phyloP scores from a whole-genome alignment of 2,113 vertebrate genomes.

The Boleophthalmus pectinirostris region DNA sequence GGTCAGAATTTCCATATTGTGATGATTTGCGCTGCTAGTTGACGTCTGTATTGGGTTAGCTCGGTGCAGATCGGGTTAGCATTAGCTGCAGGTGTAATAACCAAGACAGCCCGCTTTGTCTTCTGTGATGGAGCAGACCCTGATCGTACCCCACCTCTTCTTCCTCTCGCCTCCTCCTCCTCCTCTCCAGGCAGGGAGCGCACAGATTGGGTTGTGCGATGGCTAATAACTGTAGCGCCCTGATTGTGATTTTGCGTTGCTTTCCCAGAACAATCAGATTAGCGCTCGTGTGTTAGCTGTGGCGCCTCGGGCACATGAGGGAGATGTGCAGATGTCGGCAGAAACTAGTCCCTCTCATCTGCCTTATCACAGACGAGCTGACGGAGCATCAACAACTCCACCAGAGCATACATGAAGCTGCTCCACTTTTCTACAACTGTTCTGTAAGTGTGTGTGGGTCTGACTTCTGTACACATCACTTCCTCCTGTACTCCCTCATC shows the following conservation, averaged over 20 bases:
- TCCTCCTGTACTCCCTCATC: too few species aligned
- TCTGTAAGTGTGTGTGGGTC: not conserved
- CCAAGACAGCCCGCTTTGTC: not conserved
- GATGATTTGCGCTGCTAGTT: too few species aligned
- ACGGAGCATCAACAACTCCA: constrained; percentile 66
- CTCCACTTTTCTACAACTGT: not conserved
- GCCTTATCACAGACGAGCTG: constrained; percentile 56
- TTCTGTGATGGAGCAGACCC: not conserved
- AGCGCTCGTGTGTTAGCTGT: constrained; percentile 22
- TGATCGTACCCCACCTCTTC: not conserved
- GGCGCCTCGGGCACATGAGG: constrained; percentile 21
- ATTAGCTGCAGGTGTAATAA: not conserved
- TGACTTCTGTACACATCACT: too few species aligned
- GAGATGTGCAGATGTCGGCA: constrained; percentile 66
- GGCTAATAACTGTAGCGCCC: constrained; percentile 65
- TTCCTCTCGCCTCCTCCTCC: not conserved
- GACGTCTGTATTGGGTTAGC: too few species aligned
- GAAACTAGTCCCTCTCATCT: constrained; percentile 53
- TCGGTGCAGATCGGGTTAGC: too few species aligned
- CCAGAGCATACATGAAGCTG: not conserved
- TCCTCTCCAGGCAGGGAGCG: constrained; percentile 28
- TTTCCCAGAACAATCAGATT: constrained; percentile 69
- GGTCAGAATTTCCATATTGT: too few species aligned
- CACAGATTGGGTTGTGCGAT: constrained; percentile 54
- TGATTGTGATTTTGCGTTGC: constrained; percentile 70